Conservation (phyloP, 2,797 vertebrate species). For the Crenichthys baileyi region DNA sequence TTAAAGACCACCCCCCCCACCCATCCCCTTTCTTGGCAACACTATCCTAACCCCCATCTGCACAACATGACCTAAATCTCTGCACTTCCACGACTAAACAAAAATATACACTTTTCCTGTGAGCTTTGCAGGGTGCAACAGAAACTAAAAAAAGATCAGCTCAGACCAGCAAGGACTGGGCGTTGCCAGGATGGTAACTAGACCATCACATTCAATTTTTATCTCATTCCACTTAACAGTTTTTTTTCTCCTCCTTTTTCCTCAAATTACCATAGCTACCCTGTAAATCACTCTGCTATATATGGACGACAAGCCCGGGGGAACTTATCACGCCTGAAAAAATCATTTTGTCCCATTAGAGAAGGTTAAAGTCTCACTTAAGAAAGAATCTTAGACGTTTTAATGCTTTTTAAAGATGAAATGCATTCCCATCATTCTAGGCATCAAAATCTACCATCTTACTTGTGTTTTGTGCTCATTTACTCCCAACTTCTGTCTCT, state of each 20-base stretch:
- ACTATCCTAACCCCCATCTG: conserved; percentile 29
- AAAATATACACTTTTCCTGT: conserved; percentile 69
- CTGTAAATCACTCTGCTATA: conserved; percentile 64
- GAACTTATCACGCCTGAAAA: conserved; percentile 61
- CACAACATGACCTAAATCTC: conserved; percentile 54
- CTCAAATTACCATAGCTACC: conserved; percentile 67
- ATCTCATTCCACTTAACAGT: conserved; percentile 67
- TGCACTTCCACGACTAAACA: conserved; percentile 62
- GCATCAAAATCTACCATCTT: conserved; percentile 41
- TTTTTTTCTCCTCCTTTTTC: conserved; percentile 62
- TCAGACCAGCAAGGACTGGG: conserved; percentile 44
- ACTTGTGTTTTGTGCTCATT: conserved; percentile 41
- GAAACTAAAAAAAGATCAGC: conserved; percentile 31
- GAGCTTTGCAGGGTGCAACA: conserved; percentile 45
- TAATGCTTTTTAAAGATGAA: conserved; percentile 12
- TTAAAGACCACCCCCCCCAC: conserved; percentile 13
- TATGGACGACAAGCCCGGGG: conserved; percentile 29
- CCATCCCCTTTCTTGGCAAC: conserved; percentile 15
- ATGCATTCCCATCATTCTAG: neutral
- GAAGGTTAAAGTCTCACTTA: conserved; percentile 51
- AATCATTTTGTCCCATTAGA: conserved; percentile 53
- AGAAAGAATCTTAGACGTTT: conserved; percentile 23
- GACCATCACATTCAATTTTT: conserved; percentile 80
- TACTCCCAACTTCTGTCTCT: conserved; percentile 41
- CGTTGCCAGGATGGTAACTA: conserved; percentile 77